Percentiles rank a stretch among this genome's conserved stretches.
Conservation (phyloP, 1,140 invertebrate species). For the Neotoxoptera formosana region DNA sequence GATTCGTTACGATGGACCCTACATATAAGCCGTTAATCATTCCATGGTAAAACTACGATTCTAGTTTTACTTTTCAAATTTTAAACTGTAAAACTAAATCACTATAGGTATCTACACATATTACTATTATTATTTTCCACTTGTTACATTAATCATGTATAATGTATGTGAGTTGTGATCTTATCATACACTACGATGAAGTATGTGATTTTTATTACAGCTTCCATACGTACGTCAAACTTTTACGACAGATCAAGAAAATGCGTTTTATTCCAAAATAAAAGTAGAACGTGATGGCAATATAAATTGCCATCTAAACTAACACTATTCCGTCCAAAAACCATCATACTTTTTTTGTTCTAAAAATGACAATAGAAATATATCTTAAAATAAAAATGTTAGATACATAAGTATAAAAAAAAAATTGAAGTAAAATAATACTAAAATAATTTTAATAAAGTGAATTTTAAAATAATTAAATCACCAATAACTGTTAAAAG, state of each 20-base stretch:
- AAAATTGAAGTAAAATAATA: neutral
- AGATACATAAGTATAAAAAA: neutral
- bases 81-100: neutral
- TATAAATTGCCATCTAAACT: neutral
- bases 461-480: neutral
- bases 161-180: neutral
- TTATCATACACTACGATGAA: neutral
- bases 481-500: neutral
- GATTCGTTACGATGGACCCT: slow-evolving; percentile 36
- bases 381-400: neutral
- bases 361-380: neutral
- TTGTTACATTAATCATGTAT: neutral
- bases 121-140: neutral
- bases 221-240: neutral
- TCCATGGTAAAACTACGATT: slow-evolving; percentile 15
- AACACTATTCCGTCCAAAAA: neutral
- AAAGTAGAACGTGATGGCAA: slow-evolving; percentile 20
- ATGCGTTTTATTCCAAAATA: slow-evolving; percentile 23
- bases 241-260: slow-evolving; percentile 5
- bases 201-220: slow-evolving; percentile 29
- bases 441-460: neutral
- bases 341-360: neutral
- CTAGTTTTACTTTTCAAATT: neutral
- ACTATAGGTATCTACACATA: neutral
- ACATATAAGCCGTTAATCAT: slow-evolving; percentile 16